Base-by-base conservation (phyloP, 2,888 invertebrate genomes). In the Cylloceria caligata region DNA sequence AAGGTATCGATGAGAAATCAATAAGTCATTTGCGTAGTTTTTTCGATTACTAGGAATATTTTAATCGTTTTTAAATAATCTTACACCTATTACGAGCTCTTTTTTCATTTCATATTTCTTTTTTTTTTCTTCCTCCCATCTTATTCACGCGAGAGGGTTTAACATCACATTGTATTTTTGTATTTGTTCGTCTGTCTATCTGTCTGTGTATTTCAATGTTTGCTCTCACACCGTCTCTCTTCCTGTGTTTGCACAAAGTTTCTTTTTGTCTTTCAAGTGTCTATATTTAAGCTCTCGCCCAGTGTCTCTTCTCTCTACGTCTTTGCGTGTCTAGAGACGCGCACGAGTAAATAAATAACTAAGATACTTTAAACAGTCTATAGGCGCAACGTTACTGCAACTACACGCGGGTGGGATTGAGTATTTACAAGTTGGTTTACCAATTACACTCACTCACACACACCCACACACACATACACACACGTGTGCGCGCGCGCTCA, bases 331-430 rank as follows among this genome's bases (percentile, higher is more conserved):
- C 82, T 81, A 60, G 78, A 83, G 81, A 68, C 80, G 79, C 85
- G 85, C 83, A 84, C 84, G 74, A 85, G 90, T 91, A 92, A 92
- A 92, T 92, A 92, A 92, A 92, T 92, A 92, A 90, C 91, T 92
- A 91, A 92, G 90, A 91, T 91, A 92, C 88, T 91, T 90, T 89
- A 90, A 91, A 92, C 92, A 92, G 92, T 92, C 92, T 92, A 91
- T 90, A 89, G 90, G 88, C 87, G 89, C 89, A 88, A 88, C 82
- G 74, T 88, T 88, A 88, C 86, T 84, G 85, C 87, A 86, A 89
- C 83, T 83, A 80, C 83, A 80, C 83, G 82, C 80, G 86, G 84
- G 85, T 85, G 81, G 83, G 84, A 85, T 87, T 81, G 76, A 75
- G 74, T 86, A 86, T 86, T 81, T 85, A 85, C 86, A 86, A 68